Evolutionary conservation across 2,797 vertebrate species (phyloP).

Genomic region (Sebastes dallii): DNA sequence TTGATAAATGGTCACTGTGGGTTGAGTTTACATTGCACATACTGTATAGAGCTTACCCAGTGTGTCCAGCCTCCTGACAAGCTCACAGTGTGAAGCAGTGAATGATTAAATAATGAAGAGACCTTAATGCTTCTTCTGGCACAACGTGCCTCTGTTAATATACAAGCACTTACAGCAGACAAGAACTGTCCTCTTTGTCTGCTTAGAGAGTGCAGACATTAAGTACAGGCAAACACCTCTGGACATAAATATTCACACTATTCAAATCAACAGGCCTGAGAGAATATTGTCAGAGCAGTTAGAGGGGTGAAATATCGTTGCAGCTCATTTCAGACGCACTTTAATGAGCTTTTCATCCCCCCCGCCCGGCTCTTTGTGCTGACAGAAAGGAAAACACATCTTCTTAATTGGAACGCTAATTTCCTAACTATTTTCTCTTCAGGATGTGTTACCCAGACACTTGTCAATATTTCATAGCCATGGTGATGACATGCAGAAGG

Average conservation of each 20-base stretch:
- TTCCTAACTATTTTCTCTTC: conserved; percentile 47
- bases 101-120: conserved; percentile 75
- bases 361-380: conserved; percentile 65
- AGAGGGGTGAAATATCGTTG: conserved; percentile 47
- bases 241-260: conserved; percentile 82
- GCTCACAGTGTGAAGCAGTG: conserved; percentile 26
- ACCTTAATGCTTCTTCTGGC: conserved; percentile 76
- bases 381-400: conserved; percentile 71
- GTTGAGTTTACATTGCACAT: neutral
- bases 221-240: conserved; percentile 76
- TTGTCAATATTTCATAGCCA: conserved; percentile 47
- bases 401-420: conserved; percentile 74
- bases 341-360: conserved; percentile 51
- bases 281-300: conserved; percentile 55
- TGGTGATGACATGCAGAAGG: neutral
- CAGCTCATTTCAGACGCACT: conserved; percentile 49
- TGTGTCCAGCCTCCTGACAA: conserved; percentile 6
- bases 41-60: neutral
- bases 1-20: neutral
- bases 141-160: conserved; percentile 57
- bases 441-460: conserved; percentile 36
- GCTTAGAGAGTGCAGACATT: conserved; percentile 78
- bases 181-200: conserved; percentile 66
- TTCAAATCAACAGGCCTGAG: conserved; percentile 65
- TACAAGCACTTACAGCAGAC: conserved; percentile 66